Percentiles rank a stretch among this genome's conserved stretches.
These are phyloP conservation scores for Apis florea DNA, from an alignment of 1,140 invertebrate genomes.

Conservation along the genomic window DNA sequence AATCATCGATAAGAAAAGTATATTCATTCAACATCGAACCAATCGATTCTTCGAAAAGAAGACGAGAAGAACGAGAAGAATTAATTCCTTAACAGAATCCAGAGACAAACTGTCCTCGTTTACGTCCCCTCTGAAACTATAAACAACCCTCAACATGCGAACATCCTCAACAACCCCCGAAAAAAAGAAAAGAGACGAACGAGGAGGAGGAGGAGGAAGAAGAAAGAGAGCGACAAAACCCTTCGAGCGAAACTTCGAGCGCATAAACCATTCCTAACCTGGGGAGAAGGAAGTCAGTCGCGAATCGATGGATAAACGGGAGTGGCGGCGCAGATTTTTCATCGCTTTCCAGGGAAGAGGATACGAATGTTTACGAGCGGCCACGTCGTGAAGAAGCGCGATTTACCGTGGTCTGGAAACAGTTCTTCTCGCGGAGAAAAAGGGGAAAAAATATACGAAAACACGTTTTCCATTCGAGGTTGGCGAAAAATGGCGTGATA, in stretches of 20 bases:
- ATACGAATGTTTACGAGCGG: constrained; percentile 64
- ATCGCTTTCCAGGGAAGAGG: constrained; percentile 47
- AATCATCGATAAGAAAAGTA: too few species aligned
- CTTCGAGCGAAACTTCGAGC: neutral
- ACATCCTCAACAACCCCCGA: neutral
- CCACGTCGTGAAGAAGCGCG: constrained; percentile 46
- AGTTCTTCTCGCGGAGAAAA: neutral
- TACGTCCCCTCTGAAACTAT: neutral
- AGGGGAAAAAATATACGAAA: too few species aligned
- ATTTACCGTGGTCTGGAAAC: constrained; percentile 48
- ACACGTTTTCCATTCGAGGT: too few species aligned
- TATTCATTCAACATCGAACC: too few species aligned
- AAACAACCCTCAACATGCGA: too few species aligned
- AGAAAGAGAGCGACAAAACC: neutral
- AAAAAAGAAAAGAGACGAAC: neutral
- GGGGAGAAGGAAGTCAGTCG: constrained; percentile 1
- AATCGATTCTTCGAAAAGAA: too few species aligned
- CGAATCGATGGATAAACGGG: constrained; percentile 39
- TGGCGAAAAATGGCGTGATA: constrained; percentile 14
- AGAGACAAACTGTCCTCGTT: too few species aligned
- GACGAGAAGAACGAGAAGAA: too few species aligned
- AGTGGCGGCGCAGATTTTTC: constrained; percentile 44
- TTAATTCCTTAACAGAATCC: too few species aligned
- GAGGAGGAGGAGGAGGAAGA: neutral
- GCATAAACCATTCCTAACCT: constrained; percentile 1